Conservation (phyloP, 2,113 vertebrate species). For the Sorex fumeus region DNA sequence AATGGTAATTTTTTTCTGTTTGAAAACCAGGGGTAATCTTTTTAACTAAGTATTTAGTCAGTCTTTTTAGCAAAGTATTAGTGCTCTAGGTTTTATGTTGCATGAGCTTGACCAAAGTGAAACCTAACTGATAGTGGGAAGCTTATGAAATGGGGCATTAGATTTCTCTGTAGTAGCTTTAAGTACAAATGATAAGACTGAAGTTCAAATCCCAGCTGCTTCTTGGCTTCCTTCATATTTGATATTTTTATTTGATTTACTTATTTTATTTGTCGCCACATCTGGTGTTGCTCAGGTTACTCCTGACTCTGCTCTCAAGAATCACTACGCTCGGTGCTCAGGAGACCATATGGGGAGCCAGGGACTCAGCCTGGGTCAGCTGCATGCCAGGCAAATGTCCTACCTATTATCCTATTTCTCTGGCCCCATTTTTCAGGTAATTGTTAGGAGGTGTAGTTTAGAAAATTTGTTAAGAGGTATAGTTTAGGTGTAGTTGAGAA, state of each 20-base stretch:
- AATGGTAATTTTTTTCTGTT: background rate
- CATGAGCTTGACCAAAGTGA: constrained; percentile 17
- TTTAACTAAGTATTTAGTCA: constrained; percentile 1
- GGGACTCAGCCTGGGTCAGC: no score
- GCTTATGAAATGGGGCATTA: background rate
- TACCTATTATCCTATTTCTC: no score
- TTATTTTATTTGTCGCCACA: background rate
- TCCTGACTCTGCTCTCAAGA: no score
- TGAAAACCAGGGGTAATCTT: background rate
- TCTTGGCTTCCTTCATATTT: background rate
- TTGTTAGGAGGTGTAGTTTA: background rate
- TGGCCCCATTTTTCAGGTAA: background rate
- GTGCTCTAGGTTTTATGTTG: background rate
- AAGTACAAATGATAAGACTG: background rate
- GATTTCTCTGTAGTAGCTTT: background rate
- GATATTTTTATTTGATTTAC: background rate
- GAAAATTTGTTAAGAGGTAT: background rate
- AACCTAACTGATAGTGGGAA: background rate
- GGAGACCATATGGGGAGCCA: no score
- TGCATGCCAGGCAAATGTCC: no score
- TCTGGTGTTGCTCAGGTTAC: no score
- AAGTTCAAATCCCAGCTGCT: background rate
- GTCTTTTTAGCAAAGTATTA: background rate
- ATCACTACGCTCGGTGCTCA: no score
- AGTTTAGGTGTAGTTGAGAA: background rate